phyloP scores from a whole-genome alignment of 2,888 invertebrate species.

The Megalurothrips usitatus region DNA sequence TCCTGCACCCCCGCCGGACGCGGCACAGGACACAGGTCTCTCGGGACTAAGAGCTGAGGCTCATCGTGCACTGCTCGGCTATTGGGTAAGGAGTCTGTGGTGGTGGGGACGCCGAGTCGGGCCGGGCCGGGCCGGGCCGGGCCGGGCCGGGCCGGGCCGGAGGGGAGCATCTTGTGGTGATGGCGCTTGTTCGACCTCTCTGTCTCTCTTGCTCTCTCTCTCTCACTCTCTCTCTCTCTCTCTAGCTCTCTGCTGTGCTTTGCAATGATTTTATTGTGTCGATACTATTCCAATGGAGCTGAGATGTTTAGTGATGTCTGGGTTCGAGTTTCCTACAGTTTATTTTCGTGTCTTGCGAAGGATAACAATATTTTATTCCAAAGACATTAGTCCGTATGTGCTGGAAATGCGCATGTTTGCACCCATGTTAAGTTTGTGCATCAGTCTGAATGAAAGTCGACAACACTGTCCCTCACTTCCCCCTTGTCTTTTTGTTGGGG shows the following conservation, averaged over 20 bases:
- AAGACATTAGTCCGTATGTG: too few relatives aligned
- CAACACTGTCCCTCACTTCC: too few relatives aligned
- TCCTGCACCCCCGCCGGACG: not conserved
- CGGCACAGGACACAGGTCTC: not conserved
- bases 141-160: not conserved
- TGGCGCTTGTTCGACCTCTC: not conserved
- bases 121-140: not conserved
- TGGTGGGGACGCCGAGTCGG: not conserved
- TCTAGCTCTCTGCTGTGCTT: not conserved
- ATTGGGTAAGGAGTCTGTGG: slow-evolving; percentile 21
- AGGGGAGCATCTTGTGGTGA: not conserved
- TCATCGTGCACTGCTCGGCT: slow-evolving; percentile 24
- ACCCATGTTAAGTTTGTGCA: not conserved
- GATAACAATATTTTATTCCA: not conserved
- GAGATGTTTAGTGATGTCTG: not conserved
- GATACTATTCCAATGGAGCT: too few relatives aligned
- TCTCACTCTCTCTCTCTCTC: not conserved
- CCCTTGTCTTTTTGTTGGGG: too few relatives aligned
- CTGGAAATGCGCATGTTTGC: not conserved
- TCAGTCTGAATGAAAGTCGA: not conserved
- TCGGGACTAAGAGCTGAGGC: not conserved
- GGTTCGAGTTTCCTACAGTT: not conserved
- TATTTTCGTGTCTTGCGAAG: not conserved
- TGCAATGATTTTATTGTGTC: not conserved
- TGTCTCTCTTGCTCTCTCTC: not conserved